Evolutionary conservation across 2,113 vertebrate genomes (phyloP).

Genomic region (Morone chrysops): DNA sequence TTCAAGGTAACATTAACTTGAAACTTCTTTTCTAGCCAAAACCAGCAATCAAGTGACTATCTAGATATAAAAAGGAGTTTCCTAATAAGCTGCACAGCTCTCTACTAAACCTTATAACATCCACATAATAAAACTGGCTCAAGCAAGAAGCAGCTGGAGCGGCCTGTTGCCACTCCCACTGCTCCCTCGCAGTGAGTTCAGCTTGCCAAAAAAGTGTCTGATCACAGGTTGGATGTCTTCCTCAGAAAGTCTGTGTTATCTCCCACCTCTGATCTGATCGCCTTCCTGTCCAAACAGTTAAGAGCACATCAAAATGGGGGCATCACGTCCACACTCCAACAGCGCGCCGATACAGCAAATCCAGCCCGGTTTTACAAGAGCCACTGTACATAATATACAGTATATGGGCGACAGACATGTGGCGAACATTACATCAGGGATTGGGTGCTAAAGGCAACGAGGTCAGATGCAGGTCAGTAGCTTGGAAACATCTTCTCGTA

Average conservation of each 20-base stretch:
- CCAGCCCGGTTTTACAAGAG: not conserved
- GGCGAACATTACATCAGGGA: not conserved
- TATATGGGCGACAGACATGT: not conserved
- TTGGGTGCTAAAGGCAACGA: not conserved
- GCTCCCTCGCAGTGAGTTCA: conserved; percentile 9
- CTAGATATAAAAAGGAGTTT: not conserved
- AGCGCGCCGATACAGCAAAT: not conserved
- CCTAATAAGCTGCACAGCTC: conserved; percentile 2
- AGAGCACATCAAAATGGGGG: conserved; percentile 31
- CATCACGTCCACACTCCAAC: not conserved
- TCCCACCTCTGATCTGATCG: conserved; percentile 36
- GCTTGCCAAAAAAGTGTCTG: conserved; percentile 34
- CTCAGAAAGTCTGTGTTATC: conserved; percentile 44
- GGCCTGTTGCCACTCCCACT: not conserved
- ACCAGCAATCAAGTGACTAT: not conserved
- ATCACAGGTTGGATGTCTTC: conserved; percentile 51
- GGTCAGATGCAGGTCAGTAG: not conserved
- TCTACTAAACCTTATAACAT: not conserved
- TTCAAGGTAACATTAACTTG: not conserved
- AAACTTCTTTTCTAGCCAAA: not conserved
- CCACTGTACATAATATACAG: not conserved
- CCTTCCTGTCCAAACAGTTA: conserved; percentile 39
- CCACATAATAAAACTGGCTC: conserved; percentile 3
- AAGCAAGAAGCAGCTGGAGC: conserved; percentile 30
- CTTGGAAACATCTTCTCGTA: not conserved